These are phyloP conservation scores for Napeogenes inachia DNA, from an alignment of 2,888 invertebrate species.

Conservation along the genomic window DNA sequence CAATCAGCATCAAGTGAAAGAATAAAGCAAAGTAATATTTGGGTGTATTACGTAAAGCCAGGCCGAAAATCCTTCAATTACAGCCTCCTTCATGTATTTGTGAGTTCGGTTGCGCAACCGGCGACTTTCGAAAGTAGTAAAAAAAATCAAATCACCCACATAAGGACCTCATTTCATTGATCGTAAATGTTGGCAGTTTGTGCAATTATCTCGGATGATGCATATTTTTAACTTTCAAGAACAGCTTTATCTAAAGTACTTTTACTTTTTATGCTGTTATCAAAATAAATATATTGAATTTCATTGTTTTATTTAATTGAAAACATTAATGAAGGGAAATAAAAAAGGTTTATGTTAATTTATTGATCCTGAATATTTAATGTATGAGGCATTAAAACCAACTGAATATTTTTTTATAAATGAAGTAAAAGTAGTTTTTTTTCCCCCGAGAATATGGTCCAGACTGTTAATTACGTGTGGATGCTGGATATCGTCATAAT, in stretches of 20 bases:
- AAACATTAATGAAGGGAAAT: neutral
- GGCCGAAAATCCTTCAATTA: constrained; percentile 45
- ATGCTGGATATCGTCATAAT: too few species aligned
- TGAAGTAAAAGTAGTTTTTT: too few species aligned
- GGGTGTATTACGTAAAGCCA: constrained; percentile 8
- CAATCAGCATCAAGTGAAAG: too few species aligned
- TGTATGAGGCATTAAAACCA: too few species aligned
- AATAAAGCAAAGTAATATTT: constrained; percentile 6
- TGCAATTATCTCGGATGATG: constrained; percentile 34
- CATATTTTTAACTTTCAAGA: constrained; percentile 31
- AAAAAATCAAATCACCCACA: constrained; percentile 38
- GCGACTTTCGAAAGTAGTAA: constrained; percentile 70
- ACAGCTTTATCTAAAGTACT: constrained; percentile 22
- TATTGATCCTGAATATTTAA: too few species aligned
- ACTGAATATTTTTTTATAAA: too few species aligned
- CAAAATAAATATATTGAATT: neutral
- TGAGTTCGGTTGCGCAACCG: constrained; percentile 50
- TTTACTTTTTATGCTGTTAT: constrained; percentile 15
- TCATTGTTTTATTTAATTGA: neutral
- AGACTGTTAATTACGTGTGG: too few species aligned
- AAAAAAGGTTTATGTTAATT: too few species aligned
- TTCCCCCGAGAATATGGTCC: too few species aligned
- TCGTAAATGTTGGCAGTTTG: constrained; percentile 45
- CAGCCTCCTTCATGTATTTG: constrained; percentile 48
- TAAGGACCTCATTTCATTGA: constrained; percentile 32